Evolutionary conservation across 2,113 vertebrate genomes (phyloP).

Genomic region (Halichoeres trimaculatus): DNA sequence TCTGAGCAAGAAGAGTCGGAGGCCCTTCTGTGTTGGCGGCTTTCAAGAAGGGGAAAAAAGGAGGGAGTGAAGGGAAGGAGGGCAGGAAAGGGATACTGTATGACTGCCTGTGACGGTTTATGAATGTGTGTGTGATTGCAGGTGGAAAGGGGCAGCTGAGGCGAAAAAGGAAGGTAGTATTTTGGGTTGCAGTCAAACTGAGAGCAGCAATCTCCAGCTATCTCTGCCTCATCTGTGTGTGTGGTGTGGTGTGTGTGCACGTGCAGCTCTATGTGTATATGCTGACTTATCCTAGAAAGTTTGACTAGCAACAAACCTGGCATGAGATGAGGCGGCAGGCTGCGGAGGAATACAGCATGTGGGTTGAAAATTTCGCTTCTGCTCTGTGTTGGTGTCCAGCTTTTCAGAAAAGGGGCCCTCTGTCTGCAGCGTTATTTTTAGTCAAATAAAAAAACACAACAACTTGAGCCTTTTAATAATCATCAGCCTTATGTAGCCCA

Average conservation of each 20-base stretch:
- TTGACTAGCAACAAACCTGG: conserved; percentile 61
- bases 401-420: conserved; percentile 57
- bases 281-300: conserved; percentile 71
- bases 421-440: conserved; percentile 79
- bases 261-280: not conserved
- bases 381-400: conserved; percentile 57
- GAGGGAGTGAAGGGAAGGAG: not conserved
- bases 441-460: conserved; percentile 44
- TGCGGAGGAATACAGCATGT: conserved; percentile 61
- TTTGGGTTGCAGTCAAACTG: conserved; percentile 18
- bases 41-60: conserved; percentile 22
- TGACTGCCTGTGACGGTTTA: not conserved
- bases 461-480: conserved; percentile 77
- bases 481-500: conserved; percentile 67
- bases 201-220: conserved; percentile 46
- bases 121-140: conserved; percentile 18
- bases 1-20: conserved; percentile 80
- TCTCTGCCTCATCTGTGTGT: conserved; percentile 28
- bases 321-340: conserved; percentile 56
- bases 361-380: conserved; percentile 58
- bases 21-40: conserved; percentile 62
- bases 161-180: conserved; percentile 55
- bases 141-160: conserved; percentile 35
- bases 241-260: not conserved
- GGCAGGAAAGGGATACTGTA: conserved; percentile 14